Conservation (phyloP, 2,113 vertebrate species). For the Arothron firmamentum region DNA sequence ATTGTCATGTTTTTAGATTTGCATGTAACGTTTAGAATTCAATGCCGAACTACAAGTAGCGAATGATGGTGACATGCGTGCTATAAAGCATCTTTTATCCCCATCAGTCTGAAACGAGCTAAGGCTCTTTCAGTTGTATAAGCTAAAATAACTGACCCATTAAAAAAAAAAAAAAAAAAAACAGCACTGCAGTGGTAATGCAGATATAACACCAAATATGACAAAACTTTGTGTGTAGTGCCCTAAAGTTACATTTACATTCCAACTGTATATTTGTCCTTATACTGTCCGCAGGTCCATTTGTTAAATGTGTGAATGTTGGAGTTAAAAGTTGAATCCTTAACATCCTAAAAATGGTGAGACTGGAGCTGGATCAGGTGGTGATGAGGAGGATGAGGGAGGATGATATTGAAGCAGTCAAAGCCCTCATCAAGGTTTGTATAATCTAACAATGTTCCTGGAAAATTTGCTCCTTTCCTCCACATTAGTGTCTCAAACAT, state of each 20-base stretch:
- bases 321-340: background rate
- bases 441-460: background rate
- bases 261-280: too few relatives aligned
- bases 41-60: background rate
- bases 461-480: background rate
- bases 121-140: too few relatives aligned
- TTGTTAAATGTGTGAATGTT: conserved; percentile 21
- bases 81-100: conserved; percentile 42
- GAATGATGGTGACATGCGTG: conserved; percentile 3
- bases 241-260: too few relatives aligned
- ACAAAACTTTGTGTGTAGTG: too few relatives aligned
- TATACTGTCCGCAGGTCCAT: background rate
- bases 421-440: conserved; percentile 76
- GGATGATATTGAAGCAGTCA: conserved; percentile 74
- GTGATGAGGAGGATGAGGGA: conserved; percentile 75
- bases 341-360: conserved; percentile 64
- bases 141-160: too few relatives aligned
- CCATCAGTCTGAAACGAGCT: conserved; percentile 12
- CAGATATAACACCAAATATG: too few relatives aligned
- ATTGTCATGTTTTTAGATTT: too few relatives aligned
- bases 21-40: too few relatives aligned
- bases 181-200: too few relatives aligned
- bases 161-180: too few relatives aligned
- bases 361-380: conserved; percentile 73
- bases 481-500: background rate